A percentile compares a stretch with the other conserved stretches of the same genome.
Conservation (phyloP, 2,888 invertebrate genomes). For the Aporophyla lueneburgensis region DNA sequence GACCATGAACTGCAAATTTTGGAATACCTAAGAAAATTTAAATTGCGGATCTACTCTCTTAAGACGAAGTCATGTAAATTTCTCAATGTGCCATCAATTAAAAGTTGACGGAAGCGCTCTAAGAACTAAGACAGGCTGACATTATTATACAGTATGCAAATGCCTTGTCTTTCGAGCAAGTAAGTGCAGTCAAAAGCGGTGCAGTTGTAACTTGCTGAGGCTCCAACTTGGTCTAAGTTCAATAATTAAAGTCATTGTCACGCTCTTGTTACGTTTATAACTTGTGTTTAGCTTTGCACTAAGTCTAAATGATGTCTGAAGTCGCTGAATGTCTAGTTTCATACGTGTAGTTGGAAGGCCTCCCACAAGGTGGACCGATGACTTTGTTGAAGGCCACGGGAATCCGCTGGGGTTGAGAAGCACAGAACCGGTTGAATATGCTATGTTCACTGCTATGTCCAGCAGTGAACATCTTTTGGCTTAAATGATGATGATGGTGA, state of each 20-base stretch:
- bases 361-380: too few species aligned
- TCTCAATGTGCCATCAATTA: constrained; percentile 51
- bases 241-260: constrained; percentile 62
- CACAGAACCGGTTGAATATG: too few species aligned
- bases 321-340: background rate
- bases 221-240: constrained; percentile 55
- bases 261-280: constrained; percentile 23
- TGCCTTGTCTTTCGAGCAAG: constrained; percentile 43
- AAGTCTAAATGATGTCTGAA: constrained; percentile 7
- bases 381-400: too few species aligned
- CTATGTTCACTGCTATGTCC: too few species aligned
- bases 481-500: too few species aligned
- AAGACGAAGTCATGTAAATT: constrained; percentile 37
- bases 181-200: constrained; percentile 40
- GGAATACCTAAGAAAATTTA: too few species aligned
- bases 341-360: too few species aligned
- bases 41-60: too few species aligned
- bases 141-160: constrained; percentile 57
- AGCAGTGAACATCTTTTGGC: too few species aligned
- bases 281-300: constrained; percentile 5
- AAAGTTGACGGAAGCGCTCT: constrained; percentile 32
- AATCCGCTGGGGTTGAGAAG: too few species aligned
- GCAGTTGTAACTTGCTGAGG: constrained; percentile 36
- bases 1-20: too few species aligned
- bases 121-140: constrained; percentile 16